These are phyloP conservation scores for Bombus difficillimus DNA, from an alignment of 1,140 invertebrate species.

Conservation along the genomic window DNA sequence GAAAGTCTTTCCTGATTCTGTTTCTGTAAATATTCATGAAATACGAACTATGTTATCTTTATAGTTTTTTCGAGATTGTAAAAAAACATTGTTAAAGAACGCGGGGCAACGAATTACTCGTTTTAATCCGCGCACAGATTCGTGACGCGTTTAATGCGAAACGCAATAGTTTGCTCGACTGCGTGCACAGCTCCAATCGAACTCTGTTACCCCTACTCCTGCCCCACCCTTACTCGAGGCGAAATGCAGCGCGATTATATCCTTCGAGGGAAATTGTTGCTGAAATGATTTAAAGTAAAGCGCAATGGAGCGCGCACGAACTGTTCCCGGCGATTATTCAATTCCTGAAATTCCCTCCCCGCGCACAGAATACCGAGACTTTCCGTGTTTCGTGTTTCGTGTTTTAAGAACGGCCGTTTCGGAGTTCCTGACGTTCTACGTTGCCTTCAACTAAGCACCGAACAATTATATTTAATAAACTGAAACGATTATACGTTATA, in stretches of 20 bases:
- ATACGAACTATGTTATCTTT: background rate
- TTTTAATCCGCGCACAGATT: slow-evolving; percentile 5
- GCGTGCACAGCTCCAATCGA: slow-evolving; percentile 35
- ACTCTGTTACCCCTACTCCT: background rate
- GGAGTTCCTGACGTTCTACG: background rate
- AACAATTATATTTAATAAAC: slow-evolving; percentile 10
- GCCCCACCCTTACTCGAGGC: background rate
- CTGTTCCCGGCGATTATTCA: slow-evolving; percentile 42
- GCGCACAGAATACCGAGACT: background rate
- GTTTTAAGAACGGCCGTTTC: background rate
- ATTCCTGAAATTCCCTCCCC: slow-evolving; percentile 30
- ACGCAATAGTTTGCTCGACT: slow-evolving; percentile 31
- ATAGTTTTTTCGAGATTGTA: background rate
- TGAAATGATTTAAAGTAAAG: slow-evolving; percentile 52
- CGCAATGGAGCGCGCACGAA: slow-evolving; percentile 38
- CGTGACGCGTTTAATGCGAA: slow-evolving; percentile 33
- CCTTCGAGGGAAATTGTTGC: slow-evolving; percentile 41
- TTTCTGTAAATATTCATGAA: too few species aligned
- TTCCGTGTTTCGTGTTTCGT: background rate
- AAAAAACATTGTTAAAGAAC: background rate
- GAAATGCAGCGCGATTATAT: slow-evolving; percentile 39
- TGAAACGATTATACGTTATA: background rate
- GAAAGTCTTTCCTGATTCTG: too few species aligned
- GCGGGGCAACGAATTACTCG: background rate
- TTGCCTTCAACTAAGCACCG: background rate